These are phyloP conservation scores for Alligator mississippiensis DNA, from an alignment of 2,113 vertebrate genomes.

Conservation along the genomic window DNA sequence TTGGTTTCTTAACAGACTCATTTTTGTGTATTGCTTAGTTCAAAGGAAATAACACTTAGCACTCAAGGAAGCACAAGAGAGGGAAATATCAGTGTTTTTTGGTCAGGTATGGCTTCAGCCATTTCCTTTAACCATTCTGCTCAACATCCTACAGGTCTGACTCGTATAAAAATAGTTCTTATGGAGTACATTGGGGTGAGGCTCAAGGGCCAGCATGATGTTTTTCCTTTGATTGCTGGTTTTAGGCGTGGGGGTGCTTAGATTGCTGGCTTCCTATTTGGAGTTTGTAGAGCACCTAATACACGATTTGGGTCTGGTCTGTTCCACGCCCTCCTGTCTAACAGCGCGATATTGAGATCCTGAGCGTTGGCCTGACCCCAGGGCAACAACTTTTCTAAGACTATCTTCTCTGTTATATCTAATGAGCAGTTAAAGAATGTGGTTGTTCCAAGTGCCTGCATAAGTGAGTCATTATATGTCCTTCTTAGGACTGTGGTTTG, in stretches of 20 bases:
- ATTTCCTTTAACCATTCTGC: neutral
- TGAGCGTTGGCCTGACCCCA: no score
- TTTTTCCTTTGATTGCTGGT: neutral
- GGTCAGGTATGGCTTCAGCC: rapidly evolving
- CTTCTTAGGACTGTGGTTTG: no score
- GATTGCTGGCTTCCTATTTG: neutral
- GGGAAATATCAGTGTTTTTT: neutral
- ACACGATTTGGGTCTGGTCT: neutral
- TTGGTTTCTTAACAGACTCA: neutral
- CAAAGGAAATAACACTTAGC: neutral
- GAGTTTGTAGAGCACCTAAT: neutral
- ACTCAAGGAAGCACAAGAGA: neutral
- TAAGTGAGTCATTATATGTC: no score
- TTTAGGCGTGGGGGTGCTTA: neutral
- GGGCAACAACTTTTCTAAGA: no score
- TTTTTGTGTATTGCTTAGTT: neutral
- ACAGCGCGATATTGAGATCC: no score
- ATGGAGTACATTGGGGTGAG: neutral
- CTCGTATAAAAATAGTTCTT: neutral
- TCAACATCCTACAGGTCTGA: rapidly evolving
- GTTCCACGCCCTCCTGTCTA: no score
- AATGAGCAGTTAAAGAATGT: no score
- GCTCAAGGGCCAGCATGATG: neutral
- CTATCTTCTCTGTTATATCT: no score
- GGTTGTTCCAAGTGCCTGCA: no score